Evolutionary conservation across 2,113 vertebrate genomes (phyloP).

Genomic region (Siniperca knerii): DNA sequence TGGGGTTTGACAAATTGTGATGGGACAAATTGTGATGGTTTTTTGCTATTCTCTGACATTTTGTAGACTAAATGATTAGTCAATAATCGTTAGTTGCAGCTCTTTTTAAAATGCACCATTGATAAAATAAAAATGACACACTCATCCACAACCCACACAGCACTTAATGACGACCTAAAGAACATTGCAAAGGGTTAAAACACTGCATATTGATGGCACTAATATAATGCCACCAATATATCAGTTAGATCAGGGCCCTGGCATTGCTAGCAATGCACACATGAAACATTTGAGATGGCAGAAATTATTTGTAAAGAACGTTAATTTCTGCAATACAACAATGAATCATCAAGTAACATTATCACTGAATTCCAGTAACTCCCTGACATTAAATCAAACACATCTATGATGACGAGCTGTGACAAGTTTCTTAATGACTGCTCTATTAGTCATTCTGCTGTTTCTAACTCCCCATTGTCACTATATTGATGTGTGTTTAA

Average conservation of each 20-base stretch:
- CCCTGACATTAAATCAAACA: constrained; percentile 2
- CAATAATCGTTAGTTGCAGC: background rate
- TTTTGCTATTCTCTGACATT: background rate
- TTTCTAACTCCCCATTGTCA: background rate
- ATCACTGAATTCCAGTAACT: background rate
- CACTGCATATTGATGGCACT: background rate
- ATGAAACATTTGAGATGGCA: background rate
- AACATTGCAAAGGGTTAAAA: background rate
- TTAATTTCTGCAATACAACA: background rate
- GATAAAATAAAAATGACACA: background rate
- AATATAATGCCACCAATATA: background rate
- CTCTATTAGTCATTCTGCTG: background rate
- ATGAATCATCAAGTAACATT: background rate
- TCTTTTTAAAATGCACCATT: background rate
- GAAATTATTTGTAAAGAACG: background rate
- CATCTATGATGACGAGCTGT: background rate
- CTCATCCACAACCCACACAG: background rate
- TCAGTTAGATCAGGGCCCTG: background rate
- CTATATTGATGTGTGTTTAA: background rate
- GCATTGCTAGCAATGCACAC: background rate
- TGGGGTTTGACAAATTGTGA: background rate
- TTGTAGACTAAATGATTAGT: background rate
- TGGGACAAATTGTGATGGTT: background rate
- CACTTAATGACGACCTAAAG: background rate
- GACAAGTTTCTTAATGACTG: background rate